phyloP scores from a whole-genome alignment of 92 coral and sea anemone species.

The Blastomussa wellsi region DNA sequence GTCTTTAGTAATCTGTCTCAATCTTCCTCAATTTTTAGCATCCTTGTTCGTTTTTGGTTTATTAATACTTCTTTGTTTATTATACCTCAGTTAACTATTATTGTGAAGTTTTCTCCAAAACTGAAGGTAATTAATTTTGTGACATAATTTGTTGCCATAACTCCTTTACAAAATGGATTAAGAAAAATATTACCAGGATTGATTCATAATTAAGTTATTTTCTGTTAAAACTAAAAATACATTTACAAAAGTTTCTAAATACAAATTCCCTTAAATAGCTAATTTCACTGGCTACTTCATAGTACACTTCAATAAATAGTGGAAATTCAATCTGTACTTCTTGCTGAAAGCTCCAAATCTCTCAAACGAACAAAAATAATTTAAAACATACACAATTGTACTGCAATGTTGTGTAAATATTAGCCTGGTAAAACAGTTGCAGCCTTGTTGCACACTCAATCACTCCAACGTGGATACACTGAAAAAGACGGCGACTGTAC shows the following conservation, averaged over 20 bases:
- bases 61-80: no score
- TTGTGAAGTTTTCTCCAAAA: no score
- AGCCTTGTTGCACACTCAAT: neutral
- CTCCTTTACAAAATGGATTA: neutral
- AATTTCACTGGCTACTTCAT: neutral
- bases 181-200: neutral
- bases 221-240: neutral
- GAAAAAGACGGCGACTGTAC: no score
- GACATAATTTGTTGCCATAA: no score
- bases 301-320: neutral
- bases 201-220: no score
- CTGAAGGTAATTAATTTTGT: no score
- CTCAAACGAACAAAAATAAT: constrained; percentile 3
- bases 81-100: no score
- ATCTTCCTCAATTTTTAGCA: no score
- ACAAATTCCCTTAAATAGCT: neutral
- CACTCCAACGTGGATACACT: no score
- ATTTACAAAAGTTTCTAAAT: neutral
- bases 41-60: no score
- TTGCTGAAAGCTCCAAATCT: neutral
- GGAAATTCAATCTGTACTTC: neutral
- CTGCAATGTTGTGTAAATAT: neutral
- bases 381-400: constrained; percentile 1
- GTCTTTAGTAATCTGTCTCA: no score
- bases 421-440: neutral